Percentiles rank a stretch among this genome's conserved stretches.
Conservation (phyloP, 2,797 vertebrate species). For the Malurus leucopterus region DNA sequence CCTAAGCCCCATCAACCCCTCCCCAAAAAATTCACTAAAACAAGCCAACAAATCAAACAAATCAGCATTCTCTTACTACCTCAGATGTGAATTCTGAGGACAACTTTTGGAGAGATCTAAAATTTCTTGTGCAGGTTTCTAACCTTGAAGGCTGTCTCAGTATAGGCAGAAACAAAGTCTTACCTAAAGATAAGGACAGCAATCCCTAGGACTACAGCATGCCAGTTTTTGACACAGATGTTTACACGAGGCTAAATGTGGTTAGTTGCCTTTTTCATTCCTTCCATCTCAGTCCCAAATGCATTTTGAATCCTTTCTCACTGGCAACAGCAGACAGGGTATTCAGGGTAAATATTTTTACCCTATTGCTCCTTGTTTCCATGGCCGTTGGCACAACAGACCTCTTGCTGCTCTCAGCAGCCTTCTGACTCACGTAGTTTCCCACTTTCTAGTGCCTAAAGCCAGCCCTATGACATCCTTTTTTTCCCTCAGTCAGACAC, state of each 20-base stretch:
- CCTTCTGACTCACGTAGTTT: neutral
- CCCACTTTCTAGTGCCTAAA: neutral
- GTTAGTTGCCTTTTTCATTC: neutral
- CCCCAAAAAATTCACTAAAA: neutral
- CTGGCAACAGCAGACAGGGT: fast-evolving
- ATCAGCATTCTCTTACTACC: neutral
- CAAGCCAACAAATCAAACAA: neutral
- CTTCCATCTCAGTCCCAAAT: neutral
- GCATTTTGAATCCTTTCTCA: neutral
- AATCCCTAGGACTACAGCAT: neutral
- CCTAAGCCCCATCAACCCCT: neutral
- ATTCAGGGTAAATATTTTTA: neutral
- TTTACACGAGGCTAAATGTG: neutral
- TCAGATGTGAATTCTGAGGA: neutral
- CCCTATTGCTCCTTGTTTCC: neutral
- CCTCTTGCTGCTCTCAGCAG: neutral
- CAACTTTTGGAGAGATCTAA: neutral
- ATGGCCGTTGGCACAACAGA: neutral
- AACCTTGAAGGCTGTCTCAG: neutral
- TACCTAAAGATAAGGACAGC: neutral
- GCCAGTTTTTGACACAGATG: neutral
- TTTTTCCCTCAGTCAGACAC: neutral
- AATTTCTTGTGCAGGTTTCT: neutral
- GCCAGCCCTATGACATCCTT: neutral
- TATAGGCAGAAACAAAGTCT: neutral